Conservation (phyloP, 2,797 vertebrate species). For the Microcaecilia unicolor region DNA sequence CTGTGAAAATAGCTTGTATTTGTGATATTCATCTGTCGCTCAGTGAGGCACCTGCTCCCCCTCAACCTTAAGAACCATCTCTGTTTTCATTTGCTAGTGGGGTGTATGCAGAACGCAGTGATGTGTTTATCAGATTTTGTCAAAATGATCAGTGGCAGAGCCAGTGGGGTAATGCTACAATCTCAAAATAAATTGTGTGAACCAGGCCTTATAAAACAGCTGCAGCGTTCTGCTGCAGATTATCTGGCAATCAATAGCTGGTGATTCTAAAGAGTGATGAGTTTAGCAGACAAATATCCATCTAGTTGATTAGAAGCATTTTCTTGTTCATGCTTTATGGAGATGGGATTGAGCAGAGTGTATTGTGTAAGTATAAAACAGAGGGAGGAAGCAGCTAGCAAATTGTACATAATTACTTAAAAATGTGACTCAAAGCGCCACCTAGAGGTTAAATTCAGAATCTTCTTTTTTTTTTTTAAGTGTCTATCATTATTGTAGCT, state of each 20-base stretch:
- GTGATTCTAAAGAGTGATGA: background rate
- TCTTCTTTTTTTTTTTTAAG: background rate
- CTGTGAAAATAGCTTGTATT: background rate
- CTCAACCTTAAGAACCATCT: background rate
- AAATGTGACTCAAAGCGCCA: constrained; percentile 17
- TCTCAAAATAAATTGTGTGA: background rate
- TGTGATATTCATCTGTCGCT: too few relatives aligned
- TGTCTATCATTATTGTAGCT: too few relatives aligned
- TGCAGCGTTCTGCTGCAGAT: background rate
- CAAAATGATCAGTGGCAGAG: constrained; percentile 1
- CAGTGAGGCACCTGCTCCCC: background rate
- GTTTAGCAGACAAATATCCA: background rate
- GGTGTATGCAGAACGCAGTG: background rate
- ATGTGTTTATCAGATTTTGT: constrained; percentile 3
- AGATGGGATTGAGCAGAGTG: background rate
- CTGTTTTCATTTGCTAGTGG: background rate
- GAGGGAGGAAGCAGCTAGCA: background rate
- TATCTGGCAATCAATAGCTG: constrained; percentile 1
- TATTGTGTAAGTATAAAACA: background rate
- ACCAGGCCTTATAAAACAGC: background rate
- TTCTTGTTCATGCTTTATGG: background rate
- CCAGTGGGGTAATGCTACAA: background rate
- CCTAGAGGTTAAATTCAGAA: constrained; percentile 7
- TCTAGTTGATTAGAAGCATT: constrained; percentile 2
- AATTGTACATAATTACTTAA: background rate